Evolutionary conservation across 2,113 vertebrate genomes (phyloP).

Genomic region (Zosterops pallidus): DNA sequence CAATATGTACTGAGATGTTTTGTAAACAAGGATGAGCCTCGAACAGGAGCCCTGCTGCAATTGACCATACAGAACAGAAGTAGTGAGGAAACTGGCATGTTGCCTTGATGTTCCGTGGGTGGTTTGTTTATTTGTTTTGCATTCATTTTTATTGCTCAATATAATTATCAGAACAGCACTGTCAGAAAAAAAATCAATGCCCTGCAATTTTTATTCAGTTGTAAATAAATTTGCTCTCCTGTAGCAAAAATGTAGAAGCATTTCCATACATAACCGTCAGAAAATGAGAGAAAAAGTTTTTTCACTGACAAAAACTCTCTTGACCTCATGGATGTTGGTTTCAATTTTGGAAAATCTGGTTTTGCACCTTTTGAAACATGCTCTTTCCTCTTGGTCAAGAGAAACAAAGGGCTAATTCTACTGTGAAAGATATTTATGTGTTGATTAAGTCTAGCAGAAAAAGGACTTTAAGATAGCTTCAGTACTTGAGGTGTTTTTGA

Average conservation of each 20-base stretch:
- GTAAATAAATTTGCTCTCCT: background rate
- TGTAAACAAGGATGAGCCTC: background rate
- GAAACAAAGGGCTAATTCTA: background rate
- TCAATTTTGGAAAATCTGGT: background rate
- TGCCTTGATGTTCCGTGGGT: background rate
- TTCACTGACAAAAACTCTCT: background rate
- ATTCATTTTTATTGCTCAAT: background rate
- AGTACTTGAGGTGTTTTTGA: background rate
- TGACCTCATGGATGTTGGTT: background rate
- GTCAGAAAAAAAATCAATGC: background rate
- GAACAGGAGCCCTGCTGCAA: background rate
- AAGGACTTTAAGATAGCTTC: background rate
- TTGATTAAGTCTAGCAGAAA: background rate
- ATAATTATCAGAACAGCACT: background rate
- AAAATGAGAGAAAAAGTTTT: background rate
- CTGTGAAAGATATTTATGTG: background rate
- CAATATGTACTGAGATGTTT: background rate
- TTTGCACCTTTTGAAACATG: background rate
- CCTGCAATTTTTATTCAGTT: background rate
- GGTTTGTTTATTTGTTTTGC: background rate
- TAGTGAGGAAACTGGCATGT: background rate
- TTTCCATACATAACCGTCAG: background rate
- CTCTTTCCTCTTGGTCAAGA: background rate
- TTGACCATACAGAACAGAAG: background rate
- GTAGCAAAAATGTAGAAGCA: background rate